Evolutionary conservation across 2,113 vertebrate species (phyloP), one percentile per base, ranked within the genome.

Genomic region (Lathamus discolor): DNA sequence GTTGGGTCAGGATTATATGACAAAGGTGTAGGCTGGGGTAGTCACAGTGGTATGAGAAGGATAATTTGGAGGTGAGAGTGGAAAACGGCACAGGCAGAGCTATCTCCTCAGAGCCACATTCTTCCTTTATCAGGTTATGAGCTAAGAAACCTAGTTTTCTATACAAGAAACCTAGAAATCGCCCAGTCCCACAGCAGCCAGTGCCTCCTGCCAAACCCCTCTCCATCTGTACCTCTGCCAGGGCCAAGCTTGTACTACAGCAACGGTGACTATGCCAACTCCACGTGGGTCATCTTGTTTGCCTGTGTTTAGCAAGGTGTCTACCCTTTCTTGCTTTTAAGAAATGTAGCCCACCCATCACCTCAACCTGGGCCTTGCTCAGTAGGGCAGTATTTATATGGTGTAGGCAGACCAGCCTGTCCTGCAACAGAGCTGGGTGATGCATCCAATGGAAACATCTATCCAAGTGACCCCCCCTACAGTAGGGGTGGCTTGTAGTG

Each of bases 371-470:
- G 52, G 31, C 63, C 41, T 90, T 88, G 33, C 22, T 86, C 3
- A 1, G 11, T 8, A 69, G 16, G n/a, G 13, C 52, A 28, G 1
- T 24, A 25, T 46, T 73, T 0, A 0, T 37, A n/a, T 13, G 19
- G 14, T 62, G 7, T 17, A 52, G 39, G 13, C 57, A 76, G 33
- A 57, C 27, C 16, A 51, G 11, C 48, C 31, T 85, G 33, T 35
- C 41, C 48, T 73, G 29, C 25, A 35, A 6, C 22, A 46, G 19
- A 78, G n/a, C 19, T 18, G 19, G 7, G 5, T 64, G 27, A 12
- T 54, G 10, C 23, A 39, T 61, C 39, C 39, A 43, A 5, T 18
- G 52, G 52, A 44, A 29, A 37, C 25, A 35, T 13, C 44, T 39
- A 29, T 43, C 68, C 41, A 66, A 69, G 61, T 43, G 70, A 10